phyloP scores from a whole-genome alignment of 2,113 vertebrate genomes.

The Hyperoodon ampullatus region DNA sequence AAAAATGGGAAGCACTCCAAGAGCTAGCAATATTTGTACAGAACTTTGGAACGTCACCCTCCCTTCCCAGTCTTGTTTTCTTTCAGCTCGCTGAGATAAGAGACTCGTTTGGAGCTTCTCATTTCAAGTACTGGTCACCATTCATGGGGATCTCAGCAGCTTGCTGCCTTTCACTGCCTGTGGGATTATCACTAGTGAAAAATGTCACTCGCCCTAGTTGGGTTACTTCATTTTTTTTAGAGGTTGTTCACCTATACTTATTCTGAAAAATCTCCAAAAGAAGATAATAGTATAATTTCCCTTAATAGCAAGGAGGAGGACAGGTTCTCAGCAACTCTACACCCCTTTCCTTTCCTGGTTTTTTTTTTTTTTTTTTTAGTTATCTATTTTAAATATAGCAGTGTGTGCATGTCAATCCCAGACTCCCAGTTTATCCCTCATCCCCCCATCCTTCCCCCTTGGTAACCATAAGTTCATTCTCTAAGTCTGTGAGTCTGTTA shows the following conservation, averaged over 20 bases:
- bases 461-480: neutral
- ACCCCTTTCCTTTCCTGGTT: neutral
- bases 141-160: neutral
- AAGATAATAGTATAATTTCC: neutral
- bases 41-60: neutral
- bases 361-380: neutral
- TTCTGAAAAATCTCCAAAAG: conserved; percentile 3
- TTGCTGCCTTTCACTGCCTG: neutral
- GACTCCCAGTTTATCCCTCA: neutral
- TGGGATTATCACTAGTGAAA: neutral
- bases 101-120: neutral
- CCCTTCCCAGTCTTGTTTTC: neutral
- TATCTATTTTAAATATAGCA: neutral
- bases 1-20: neutral
- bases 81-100: neutral
- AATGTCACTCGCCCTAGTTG: neutral
- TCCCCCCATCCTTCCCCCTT: neutral
- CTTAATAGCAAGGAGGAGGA: neutral
- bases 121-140: neutral
- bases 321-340: neutral
- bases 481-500: neutral
- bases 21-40: neutral
- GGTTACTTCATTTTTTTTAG: neutral
- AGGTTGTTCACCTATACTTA: neutral
- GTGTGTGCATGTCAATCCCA: neutral